These are phyloP conservation scores for Zeugodacus cucurbitae DNA, from an alignment of 1,140 invertebrate species.

Conservation along the genomic window DNA sequence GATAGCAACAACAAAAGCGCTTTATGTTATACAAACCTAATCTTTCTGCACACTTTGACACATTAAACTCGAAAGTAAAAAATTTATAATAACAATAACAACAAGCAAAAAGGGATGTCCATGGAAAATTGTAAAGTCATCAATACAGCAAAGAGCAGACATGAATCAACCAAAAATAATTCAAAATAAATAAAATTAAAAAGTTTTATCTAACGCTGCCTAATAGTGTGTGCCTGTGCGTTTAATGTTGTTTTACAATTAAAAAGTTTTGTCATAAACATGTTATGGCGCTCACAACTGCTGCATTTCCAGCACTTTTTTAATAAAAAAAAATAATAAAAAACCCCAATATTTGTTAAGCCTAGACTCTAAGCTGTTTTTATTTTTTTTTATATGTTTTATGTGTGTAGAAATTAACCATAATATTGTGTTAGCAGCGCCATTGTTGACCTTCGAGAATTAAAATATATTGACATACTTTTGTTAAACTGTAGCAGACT, in stretches of 20 bases:
- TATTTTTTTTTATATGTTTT: no score
- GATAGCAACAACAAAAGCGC: neutral
- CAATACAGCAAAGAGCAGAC: neutral
- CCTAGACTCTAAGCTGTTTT: no score
- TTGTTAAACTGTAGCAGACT: no score
- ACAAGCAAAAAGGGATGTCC: neutral
- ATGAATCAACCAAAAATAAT: neutral
- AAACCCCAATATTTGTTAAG: no score
- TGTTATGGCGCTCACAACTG: neutral
- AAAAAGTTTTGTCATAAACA: constrained; percentile 7
- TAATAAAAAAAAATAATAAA: no score
- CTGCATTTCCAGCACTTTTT: neutral
- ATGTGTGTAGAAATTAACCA: no score
- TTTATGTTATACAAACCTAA: neutral
- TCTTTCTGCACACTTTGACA: neutral
- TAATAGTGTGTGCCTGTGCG: neutral
- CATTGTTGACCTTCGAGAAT: no score
- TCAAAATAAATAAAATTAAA: neutral
- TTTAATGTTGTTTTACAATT: neutral
- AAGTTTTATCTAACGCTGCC: neutral
- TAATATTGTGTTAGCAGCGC: no score
- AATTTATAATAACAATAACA: no score
- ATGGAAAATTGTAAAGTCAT: neutral
- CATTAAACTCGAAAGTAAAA: neutral
- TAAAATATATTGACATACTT: no score